These are phyloP conservation scores for Muntiacus reevesi DNA, from an alignment of 2,113 vertebrate species.

Conservation along the genomic window DNA sequence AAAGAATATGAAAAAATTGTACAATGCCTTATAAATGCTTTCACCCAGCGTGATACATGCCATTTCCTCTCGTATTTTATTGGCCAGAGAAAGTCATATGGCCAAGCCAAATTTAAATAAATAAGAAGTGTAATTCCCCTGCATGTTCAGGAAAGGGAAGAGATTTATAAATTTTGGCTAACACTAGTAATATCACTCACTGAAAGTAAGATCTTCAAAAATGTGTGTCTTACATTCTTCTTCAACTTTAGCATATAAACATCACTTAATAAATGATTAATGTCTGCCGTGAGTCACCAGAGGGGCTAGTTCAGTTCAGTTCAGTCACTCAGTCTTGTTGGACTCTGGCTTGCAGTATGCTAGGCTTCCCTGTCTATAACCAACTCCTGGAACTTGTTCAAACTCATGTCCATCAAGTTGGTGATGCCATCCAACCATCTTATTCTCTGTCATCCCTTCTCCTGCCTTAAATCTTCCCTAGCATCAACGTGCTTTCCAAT, in stretches of 20 bases:
- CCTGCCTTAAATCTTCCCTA: not conserved
- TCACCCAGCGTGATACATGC: not conserved
- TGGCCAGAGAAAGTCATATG: too few relatives aligned
- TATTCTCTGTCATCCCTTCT: not conserved
- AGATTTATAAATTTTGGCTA: not conserved
- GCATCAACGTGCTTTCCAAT: not conserved
- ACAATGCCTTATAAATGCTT: not conserved
- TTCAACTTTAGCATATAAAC: not conserved
- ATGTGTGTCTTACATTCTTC: not conserved
- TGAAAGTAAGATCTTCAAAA: not conserved
- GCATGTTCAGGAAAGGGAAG: not conserved
- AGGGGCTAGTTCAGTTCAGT: not conserved
- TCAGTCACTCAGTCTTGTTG: not conserved
- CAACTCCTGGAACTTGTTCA: not conserved
- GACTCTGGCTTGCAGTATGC: not conserved
- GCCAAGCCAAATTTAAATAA: not conserved
- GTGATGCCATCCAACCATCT: not conserved
- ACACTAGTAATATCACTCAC: not conserved
- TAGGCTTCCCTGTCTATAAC: not conserved
- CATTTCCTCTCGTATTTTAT: not conserved
- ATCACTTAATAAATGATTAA: not conserved
- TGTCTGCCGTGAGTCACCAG: not conserved
- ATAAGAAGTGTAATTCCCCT: not conserved
- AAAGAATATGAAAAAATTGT: not conserved
- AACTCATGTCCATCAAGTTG: not conserved